Evolutionary conservation across 2,888 invertebrate genomes (phyloP).

Genomic region (Thera obeliscata): DNA sequence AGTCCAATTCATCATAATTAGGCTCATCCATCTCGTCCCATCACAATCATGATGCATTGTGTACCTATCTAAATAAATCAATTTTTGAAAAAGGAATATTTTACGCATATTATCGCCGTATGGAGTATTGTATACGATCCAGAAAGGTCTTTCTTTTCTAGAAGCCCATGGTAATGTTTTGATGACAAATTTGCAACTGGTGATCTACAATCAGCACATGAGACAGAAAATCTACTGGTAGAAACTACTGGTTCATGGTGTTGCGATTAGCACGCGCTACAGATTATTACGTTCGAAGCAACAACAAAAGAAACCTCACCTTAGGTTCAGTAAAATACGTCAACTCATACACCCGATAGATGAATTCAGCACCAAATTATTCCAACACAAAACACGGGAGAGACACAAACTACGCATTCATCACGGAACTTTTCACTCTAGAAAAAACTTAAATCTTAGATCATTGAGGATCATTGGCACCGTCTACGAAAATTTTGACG

Average conservation of each 20-base stretch:
- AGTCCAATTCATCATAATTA: too few relatives aligned
- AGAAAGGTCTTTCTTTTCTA: neutral
- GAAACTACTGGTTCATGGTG: slow-evolving; percentile 39
- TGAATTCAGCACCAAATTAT: slow-evolving; percentile 33
- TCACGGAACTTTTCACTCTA: slow-evolving; percentile 62
- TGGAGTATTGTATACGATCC: too few relatives aligned
- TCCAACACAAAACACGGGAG: slow-evolving; percentile 6
- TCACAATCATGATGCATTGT: neutral
- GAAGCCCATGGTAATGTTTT: neutral
- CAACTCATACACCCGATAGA: slow-evolving; percentile 63
- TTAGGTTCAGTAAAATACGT: slow-evolving; percentile 67
- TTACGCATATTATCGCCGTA: neutral
- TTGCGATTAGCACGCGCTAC: slow-evolving; percentile 41
- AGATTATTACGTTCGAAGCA: slow-evolving; percentile 13
- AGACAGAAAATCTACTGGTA: slow-evolving; percentile 30
- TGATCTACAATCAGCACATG: neutral
- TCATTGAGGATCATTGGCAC: slow-evolving; percentile 75
- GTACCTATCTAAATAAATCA: neutral
- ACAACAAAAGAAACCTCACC: slow-evolving; percentile 71
- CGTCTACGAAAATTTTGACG: slow-evolving; percentile 80
- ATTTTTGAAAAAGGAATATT: neutral
- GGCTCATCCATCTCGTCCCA: neutral
- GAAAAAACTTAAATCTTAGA: slow-evolving; percentile 59
- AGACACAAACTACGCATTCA: slow-evolving; percentile 46
- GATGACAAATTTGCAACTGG: neutral